phyloP scores from a whole-genome alignment of 1,140 invertebrate species.

The Scylla paramamosain region DNA sequence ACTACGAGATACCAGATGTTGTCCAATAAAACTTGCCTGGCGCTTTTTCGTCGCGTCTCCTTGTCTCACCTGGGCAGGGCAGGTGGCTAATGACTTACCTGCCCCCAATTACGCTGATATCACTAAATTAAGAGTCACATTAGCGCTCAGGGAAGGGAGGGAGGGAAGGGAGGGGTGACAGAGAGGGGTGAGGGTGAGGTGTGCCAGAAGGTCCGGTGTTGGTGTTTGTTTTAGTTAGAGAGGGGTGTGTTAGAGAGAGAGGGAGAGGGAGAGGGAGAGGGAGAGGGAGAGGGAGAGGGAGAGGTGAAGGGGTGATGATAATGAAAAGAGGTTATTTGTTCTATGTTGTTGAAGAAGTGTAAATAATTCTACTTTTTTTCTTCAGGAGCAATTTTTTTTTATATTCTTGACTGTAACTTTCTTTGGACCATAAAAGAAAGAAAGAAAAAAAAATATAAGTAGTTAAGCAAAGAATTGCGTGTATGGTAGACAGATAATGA shows the following conservation, averaged over 20 bases:
- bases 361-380: too few relatives aligned
- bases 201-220: not conserved
- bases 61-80: not conserved
- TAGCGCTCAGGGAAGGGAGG: not conserved
- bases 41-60: not conserved
- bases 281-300: not conserved
- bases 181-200: not conserved
- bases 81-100: slow-evolving; percentile 12
- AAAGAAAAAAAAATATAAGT: too few relatives aligned
- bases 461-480: too few relatives aligned
- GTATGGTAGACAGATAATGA: too few relatives aligned
- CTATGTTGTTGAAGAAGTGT: not conserved
- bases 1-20: not conserved
- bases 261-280: slow-evolving; percentile 15
- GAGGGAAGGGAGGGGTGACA: not conserved
- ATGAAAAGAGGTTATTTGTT: not conserved
- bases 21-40: not conserved
- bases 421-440: too few relatives aligned
- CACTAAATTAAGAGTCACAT: slow-evolving; percentile 23
- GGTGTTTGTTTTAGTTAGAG: not conserved
- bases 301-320: not conserved
- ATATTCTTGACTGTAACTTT: too few relatives aligned
- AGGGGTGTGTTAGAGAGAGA: not conserved
- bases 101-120: not conserved
- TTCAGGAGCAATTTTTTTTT: too few relatives aligned